Base-by-base conservation (phyloP, 2,888 invertebrate species). In the Hirtodrosophila trivittata region DNA sequence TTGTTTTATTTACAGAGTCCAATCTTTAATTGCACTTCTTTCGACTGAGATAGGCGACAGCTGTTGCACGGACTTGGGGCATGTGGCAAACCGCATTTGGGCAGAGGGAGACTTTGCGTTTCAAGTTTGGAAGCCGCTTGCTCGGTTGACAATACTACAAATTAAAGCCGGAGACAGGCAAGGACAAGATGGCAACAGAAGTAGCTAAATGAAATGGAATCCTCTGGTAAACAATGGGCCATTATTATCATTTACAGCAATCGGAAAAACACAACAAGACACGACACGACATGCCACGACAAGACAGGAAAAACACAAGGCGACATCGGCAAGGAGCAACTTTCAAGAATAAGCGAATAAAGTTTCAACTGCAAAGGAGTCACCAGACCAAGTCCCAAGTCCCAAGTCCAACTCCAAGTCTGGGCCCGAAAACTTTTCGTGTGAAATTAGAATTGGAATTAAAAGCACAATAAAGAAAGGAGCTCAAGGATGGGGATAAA, bases 401-500 rank as follows among this genome's bases (percentile, higher is more conserved):
- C 16, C 30, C 16, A 35, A 30, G 26, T 10, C 14, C 47, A 35
- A 47, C 47, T 28, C 33, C 38, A 33, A 42, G 46, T 38, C 43
- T 45, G 41, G 54, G n/a, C 45, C n/a, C 25, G 28, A 63, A 56
- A 73, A 83, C 68, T 80, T 83, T 76, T 67, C 69, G 73, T 83
- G 80, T 80, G 69, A 80, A 77, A 80, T 69, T 69, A 60, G 66
- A 75, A 68, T 78, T 72, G 73, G 58, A 72, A 83, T 80, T 78
- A 83, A 78, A 68, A 73, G 76, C 58, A 75, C 73, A 66, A 72
- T 54, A 49, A 60, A 54, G 46, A 21, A 21, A 10, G 13, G 2
- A 25, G 12, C 12, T 8, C 5, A 7, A 8, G 1, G 4, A 5
- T 0, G 8, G 7, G 28, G 28, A 1, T 28, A 1, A 28, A 5